Evolutionary conservation across 2,797 vertebrate genomes (phyloP), one percentile per base, ranked within the genome.

Genomic region (Melanotaenia maccullochi): DNA sequence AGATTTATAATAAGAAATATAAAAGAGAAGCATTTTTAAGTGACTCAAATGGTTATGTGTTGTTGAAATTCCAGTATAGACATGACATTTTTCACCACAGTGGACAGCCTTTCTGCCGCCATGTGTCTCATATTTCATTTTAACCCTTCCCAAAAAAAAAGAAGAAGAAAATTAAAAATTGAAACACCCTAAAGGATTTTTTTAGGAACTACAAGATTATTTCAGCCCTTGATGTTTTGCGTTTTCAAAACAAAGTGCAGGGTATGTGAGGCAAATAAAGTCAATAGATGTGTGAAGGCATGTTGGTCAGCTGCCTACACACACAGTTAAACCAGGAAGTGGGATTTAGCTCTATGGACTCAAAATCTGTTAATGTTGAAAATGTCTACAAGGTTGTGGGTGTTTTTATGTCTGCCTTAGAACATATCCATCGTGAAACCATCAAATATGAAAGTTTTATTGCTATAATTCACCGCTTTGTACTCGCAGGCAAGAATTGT

Each of bases 11-110:
- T 51, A 11, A 49, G 20, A n/a, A 22, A 11, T 24, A 24, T 51
- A 22, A 51, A 51, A 24, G 9, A 18, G n/a, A 51, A 51, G n/a
- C 47, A 76, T 79, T 79, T 86, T 65, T 20, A 61, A 76, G 51
- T 25, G 40, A 72, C 68, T 74, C 60, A 78, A 71, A 70, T 75
- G 58, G 60, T 78, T 85, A 60, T 68, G 65, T 65, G 9, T 55
- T 42, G 60, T 75, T 76, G 67, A 68, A 60, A 55, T 12, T 61
- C 20, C 9, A 4, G 11, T 51, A 24, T 12, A 12, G 47, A 4
- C n/a, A 44, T 22, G 47, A 22, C 11, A 24, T 51, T 24, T 22
- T 44, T 51, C n/a, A 9, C 47, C 20, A 51, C n/a, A 51, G 9
- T 22, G 47, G 20, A 12, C 47, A 51, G 3, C n/a, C 20, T 22